Base-by-base conservation (phyloP, 2,113 vertebrate species). In the Gila orcuttii region DNA sequence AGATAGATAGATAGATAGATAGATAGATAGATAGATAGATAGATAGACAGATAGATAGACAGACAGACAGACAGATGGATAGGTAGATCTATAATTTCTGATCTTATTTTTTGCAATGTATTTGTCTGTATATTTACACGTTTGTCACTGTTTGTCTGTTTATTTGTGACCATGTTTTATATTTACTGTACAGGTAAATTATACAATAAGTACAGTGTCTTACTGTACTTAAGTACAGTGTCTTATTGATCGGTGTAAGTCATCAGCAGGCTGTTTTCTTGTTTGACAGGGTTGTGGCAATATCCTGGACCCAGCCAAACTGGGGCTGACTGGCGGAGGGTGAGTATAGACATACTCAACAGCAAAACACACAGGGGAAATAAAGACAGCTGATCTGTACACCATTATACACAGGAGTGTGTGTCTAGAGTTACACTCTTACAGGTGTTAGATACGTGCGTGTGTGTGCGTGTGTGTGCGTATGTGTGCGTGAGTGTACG, bases 301-400 rank as follows among this genome's bases (percentile, higher is more conserved):
- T 88, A 93, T 92, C 76, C 90, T 96, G 91, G 95, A 96, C 89
- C 89, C 94, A 80, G 94, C 94, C 66, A 95, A 91, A 89, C 91
- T 96, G 75, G 94, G 94, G 60, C 96, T 96, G 77, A 93, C 91
- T 1, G 94, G 95, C 87, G 93, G 92, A 86, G 93, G 96, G 96
- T 97, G 90, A 96, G 96, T 95, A 50, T 17, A 77, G 47, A 31
- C 62, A n/a, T 66, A 4, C n/a, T 28, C 33, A 9, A 28, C 42
- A 3, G 10, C 23, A 68, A 42, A 69, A 77, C 21, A 69, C 60
- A 45, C 31, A 60, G 0, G 19, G 3, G 59, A 79, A 59, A 36
- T 57, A 33, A 47, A 47, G 71, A 77, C 8, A 55, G 47, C 59
- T 80, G 57, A 62, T 36, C 19, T 39, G 12, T 45, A 62, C 7